Conservation (phyloP, 1,140 invertebrate species). For the Drepana arcuata region DNA sequence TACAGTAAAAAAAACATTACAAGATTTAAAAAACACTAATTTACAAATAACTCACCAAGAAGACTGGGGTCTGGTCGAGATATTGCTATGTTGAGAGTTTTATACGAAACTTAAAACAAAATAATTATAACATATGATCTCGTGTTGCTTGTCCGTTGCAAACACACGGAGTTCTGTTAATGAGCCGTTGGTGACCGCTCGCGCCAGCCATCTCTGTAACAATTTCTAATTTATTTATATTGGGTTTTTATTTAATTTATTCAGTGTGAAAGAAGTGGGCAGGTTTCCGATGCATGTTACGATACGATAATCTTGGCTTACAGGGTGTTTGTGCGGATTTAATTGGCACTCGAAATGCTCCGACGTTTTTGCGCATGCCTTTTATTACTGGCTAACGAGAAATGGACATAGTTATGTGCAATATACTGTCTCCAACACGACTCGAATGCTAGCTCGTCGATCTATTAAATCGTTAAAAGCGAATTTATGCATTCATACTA, state of each 20-base stretch:
- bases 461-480: no score
- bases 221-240: slow-evolving; percentile 60
- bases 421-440: slow-evolving; percentile 12
- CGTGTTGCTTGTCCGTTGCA: no score
- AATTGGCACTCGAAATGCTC: slow-evolving; percentile 57
- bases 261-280: slow-evolving; percentile 52
- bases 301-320: slow-evolving; percentile 66
- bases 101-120: no score
- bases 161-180: no score
- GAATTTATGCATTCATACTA: no score
- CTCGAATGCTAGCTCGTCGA: no score
- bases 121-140: no score
- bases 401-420: slow-evolving; percentile 18
- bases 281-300: slow-evolving; percentile 53
- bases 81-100: no score
- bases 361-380: slow-evolving; percentile 35
- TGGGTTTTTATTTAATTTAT: slow-evolving; percentile 65
- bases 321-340: slow-evolving; percentile 60
- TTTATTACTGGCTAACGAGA: slow-evolving; percentile 38
- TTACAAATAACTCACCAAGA: no score
- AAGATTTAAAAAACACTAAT: no score
- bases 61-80: no score
- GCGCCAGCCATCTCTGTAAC: slow-evolving; percentile 21
- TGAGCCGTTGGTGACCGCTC: slow-evolving; percentile 21
- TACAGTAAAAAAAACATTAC: no score